Base-by-base conservation (phyloP, 2,113 vertebrate genomes). In the Crotalus horridus region DNA sequence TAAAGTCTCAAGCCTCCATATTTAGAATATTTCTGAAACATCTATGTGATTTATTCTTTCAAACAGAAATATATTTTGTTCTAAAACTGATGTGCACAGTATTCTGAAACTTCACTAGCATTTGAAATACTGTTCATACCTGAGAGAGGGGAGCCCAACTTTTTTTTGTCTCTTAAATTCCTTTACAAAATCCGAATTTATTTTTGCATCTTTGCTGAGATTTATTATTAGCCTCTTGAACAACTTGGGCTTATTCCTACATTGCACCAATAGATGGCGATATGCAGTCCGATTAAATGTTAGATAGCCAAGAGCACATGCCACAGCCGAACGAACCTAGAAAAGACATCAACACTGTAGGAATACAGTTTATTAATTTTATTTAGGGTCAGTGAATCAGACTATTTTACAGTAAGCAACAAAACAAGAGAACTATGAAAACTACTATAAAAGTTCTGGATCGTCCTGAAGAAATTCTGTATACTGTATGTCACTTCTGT, bases 251-350 rank as follows among this genome's bases (percentile, higher is more conserved):
- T 96, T 96, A 87, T 97, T 98, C 87, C 97, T 96, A 93, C 98
- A 98, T 93, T 98, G 97, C 12, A 94, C 96, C 90, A 98, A 85
- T 33, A 98, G 94, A 29, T 96, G 95, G 12, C 97, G 97, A 89
- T 97, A 97, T 29, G 97, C 98, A 6, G 96, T 94, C 6, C 96
- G 96, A 87, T 98, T 98, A 61, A 97, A 98, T 29, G 96, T 97
- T 64, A 98, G 94, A 95, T 98, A 98, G 33, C 98, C 98, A 17
- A 98, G 97, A n/a, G 97, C 97, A 87, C 89, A 95, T 6, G 98
- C 97, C 92, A 96, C 97, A 20, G 97, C 96, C 24, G 95, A 88
- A 1, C 97, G 96, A 54, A 98, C 97, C 98, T 98, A 93, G 56
- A 93, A 92, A 90, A 87, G 20, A 91, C 53, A 20, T 29, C 8